phyloP scores from a whole-genome alignment of 1,140 invertebrate genomes.

The Megalopta genalis region DNA sequence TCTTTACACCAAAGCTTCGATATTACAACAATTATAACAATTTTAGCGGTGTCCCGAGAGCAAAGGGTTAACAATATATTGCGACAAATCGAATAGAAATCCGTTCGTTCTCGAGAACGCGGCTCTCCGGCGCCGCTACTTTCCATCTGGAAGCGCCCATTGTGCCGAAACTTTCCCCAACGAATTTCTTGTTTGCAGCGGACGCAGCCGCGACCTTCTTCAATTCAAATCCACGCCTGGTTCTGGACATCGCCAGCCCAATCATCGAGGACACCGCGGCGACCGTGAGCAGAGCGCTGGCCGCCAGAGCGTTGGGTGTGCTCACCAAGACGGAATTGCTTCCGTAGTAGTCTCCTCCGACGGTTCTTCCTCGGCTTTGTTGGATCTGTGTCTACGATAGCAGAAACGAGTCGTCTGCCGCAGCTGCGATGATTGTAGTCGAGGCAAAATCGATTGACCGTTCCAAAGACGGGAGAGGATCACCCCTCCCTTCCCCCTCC shows the following conservation, averaged over 20 bases:
- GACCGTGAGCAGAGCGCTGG: conserved; percentile 81
- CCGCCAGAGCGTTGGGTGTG: conserved; percentile 81
- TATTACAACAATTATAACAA: no score
- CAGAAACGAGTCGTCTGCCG: background rate
- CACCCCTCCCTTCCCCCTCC: no score
- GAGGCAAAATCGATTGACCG: background rate
- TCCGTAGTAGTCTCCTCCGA: no score
- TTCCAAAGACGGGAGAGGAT: no score
- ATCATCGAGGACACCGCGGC: conserved; percentile 85
- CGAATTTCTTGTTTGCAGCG: conserved; percentile 76
- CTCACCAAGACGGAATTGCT: conserved; percentile 83
- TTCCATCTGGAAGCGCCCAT: background rate
- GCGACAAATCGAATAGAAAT: no score
- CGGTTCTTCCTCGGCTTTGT: background rate
- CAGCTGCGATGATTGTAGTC: background rate
- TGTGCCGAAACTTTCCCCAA: background rate
- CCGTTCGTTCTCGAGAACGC: no score
- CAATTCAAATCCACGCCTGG: conserved; percentile 85
- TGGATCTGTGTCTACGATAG: background rate
- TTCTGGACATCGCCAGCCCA: conserved; percentile 86
- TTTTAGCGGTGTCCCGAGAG: no score
- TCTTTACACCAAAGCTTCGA: no score
- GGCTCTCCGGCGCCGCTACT: no score
- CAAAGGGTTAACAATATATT: no score
- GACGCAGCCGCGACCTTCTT: conserved; percentile 84